Conservation (phyloP, 2,888 invertebrate genomes). For the Danaus chrysippus region DNA sequence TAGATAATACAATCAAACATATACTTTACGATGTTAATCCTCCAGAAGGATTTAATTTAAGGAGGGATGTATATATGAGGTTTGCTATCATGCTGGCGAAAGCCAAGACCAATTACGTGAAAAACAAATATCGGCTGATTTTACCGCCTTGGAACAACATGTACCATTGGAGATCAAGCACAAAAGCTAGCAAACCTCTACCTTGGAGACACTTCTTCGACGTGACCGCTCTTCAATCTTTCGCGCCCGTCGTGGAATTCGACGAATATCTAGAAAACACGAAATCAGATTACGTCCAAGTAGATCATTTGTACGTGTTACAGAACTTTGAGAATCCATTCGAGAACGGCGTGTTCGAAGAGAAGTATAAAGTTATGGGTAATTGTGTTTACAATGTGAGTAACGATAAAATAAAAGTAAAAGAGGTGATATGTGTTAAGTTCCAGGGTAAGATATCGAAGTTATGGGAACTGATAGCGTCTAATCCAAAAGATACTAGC, state of each 20-base stretch:
- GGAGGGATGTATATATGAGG: slow-evolving; percentile 97
- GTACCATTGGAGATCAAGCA: slow-evolving; percentile 90
- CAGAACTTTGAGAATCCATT: slow-evolving; percentile 93
- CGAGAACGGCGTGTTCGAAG: slow-evolving; percentile 87
- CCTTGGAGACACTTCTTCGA: slow-evolving; percentile 95
- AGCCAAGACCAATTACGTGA: slow-evolving; percentile 74
- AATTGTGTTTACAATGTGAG: slow-evolving; percentile 69
- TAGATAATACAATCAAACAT: slow-evolving; percentile 80
- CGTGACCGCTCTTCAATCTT: slow-evolving; percentile 84
- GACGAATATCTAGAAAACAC: slow-evolving; percentile 81
- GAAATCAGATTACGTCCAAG: slow-evolving; percentile 51
- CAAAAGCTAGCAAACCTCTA: slow-evolving; percentile 77
- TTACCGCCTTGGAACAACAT: slow-evolving; percentile 95
- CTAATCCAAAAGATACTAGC: slow-evolving; percentile 62
- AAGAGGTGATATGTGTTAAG: slow-evolving; percentile 85
- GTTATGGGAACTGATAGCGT: slow-evolving; percentile 79
- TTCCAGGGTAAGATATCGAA: slow-evolving; percentile 88
- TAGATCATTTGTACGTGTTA: slow-evolving; percentile 89
- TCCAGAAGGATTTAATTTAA: slow-evolving; percentile 97
- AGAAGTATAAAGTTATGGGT: slow-evolving; percentile 86
- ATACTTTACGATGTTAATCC: slow-evolving; percentile 96
- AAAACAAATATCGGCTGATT: slow-evolving; percentile 82
- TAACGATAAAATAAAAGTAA: slow-evolving; percentile 82
- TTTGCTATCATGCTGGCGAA: slow-evolving; percentile 90
- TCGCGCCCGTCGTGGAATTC: slow-evolving; percentile 93